These are phyloP conservation scores for Furnarius figulus DNA, from an alignment of 2,113 vertebrate genomes.

Conservation along the genomic window DNA sequence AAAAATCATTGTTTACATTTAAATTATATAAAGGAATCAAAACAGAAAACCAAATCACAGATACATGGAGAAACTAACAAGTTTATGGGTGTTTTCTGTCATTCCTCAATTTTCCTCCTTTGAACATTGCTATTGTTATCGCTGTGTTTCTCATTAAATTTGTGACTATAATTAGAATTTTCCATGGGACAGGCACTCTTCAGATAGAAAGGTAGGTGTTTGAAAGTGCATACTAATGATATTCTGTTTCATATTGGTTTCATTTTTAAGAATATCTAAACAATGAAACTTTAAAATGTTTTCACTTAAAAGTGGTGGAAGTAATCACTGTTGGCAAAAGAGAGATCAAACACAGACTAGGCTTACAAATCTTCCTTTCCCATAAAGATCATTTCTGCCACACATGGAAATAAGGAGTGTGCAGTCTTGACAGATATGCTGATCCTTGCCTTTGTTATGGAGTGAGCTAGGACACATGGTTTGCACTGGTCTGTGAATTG, in stretches of 20 bases:
- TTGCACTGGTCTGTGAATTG: slow-evolving; percentile 19
- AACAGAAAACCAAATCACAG: neutral
- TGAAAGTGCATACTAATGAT: neutral
- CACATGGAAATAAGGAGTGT: slow-evolving; percentile 6
- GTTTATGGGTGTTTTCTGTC: neutral
- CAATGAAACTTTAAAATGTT: slow-evolving; percentile 1
- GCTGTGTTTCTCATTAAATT: neutral
- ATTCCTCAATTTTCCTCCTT: neutral
- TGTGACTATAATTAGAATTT: neutral
- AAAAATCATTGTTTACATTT: neutral
- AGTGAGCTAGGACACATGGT: slow-evolving; percentile 28
- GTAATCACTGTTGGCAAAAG: slow-evolving; percentile 19
- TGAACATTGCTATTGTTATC: neutral
- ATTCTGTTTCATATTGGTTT: neutral
- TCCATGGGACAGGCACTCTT: neutral
- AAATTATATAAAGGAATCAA: neutral
- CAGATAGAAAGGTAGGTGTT: neutral
- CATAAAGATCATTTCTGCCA: slow-evolving; percentile 11
- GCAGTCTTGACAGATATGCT: neutral
- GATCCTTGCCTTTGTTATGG: slow-evolving; percentile 7
- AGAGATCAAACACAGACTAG: neutral
- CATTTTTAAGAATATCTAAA: slow-evolving; percentile 1
- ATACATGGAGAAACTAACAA: neutral
- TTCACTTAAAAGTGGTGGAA: slow-evolving; percentile 25
- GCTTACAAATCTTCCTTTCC: slow-evolving; percentile 41